Evolutionary conservation across 2,888 invertebrate species (phyloP).

Genomic region (Atrina japonica): DNA sequence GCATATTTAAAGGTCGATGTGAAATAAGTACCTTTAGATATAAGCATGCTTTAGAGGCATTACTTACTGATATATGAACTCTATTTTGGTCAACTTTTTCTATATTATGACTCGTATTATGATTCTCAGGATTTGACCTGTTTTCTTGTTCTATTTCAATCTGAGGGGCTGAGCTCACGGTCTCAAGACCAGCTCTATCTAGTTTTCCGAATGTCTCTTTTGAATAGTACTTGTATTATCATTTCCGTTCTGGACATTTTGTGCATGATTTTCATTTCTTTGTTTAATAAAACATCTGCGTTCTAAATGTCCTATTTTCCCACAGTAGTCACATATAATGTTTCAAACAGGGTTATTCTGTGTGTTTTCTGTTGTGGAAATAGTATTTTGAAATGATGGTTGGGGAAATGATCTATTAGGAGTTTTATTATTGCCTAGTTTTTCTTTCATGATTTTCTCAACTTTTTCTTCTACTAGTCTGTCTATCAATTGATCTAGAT

Average conservation of each 20-base stretch:
- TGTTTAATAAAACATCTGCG: constrained; percentile 10
- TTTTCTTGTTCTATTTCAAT: neutral
- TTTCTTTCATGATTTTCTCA: neutral
- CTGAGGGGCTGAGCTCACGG: constrained; percentile 15
- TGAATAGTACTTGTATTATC: neutral
- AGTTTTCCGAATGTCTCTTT: constrained; percentile 1
- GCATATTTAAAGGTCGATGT: neutral
- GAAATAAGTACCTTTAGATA: neutral
- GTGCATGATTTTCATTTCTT: neutral
- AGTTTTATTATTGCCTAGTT: neutral
- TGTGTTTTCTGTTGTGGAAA: neutral
- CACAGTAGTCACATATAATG: constrained; percentile 13
- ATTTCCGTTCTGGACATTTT: neutral
- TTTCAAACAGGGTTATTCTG: constrained; percentile 2
- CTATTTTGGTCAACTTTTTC: too few species aligned
- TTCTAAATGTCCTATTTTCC: constrained; percentile 10
- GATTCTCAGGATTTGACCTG: neutral
- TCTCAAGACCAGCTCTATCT: neutral
- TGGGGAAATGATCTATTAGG: too few species aligned
- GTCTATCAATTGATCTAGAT: neutral
- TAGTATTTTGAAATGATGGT: too few species aligned
- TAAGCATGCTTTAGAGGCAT: constrained; percentile 5
- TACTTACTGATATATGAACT: neutral
- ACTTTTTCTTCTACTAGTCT: neutral
- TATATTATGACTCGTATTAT: too few species aligned